Conservation (phyloP, 2,113 vertebrate species). For the Xiphophorus maculatus region DNA sequence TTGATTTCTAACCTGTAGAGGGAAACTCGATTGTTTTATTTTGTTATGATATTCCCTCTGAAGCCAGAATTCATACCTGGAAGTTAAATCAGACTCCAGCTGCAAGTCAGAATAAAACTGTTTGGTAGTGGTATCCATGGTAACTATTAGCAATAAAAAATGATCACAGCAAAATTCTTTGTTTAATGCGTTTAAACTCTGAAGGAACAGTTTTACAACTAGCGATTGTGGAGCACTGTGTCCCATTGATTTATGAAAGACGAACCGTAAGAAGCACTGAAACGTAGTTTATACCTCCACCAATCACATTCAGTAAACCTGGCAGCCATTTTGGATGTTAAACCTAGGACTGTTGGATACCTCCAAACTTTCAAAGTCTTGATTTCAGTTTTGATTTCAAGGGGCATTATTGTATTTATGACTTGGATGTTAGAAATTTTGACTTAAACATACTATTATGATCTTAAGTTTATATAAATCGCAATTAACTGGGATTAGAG, state of each 20-base stretch:
- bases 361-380: background rate
- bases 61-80: no score
- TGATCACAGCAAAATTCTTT: no score
- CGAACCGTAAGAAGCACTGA: no score
- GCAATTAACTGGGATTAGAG: background rate
- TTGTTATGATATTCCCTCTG: background rate
- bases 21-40: background rate
- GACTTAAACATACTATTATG: background rate
- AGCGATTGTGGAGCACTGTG: no score
- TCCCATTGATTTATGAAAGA: background rate
- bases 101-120: no score
- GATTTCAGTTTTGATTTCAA: background rate
- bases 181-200: no score
- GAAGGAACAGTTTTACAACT: no score
- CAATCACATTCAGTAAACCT: background rate
- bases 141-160: no score
- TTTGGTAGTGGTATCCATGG: no score
- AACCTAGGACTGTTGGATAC: background rate
- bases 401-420: background rate
- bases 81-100: no score
- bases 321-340: background rate
- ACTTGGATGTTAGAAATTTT: background rate
- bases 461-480: background rate
- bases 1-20: background rate
- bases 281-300: background rate